Evolutionary conservation across 2,888 invertebrate species (phyloP), one percentile per base, ranked within the genome.

Genomic region (Melipona beecheii): DNA sequence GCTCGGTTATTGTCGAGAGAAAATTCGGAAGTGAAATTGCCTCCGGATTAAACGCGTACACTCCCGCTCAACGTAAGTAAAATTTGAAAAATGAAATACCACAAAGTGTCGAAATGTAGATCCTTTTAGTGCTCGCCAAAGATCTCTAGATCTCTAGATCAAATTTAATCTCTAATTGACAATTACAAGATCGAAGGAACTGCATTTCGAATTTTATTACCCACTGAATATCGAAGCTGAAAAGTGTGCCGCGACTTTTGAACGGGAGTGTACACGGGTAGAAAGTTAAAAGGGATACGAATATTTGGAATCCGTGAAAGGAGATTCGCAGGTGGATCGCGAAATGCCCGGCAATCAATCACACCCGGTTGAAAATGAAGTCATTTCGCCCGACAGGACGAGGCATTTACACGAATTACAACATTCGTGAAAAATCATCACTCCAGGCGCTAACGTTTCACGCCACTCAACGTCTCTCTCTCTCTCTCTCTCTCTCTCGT

Each of bases 371-470:
- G 31, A 60, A 62, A 60, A 62, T 27, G 27, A 73, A 73, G 62
- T 21, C 15, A 15, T 62, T 73, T 50, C 62, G 17, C 50, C 43
- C 60, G 27, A 11, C 17, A 31, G 9, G 43, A 15, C 31, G 50
- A 73, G 50, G 24, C 43, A 43, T 27, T 49, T 21, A 52, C 24
- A 9, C 52, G 19, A 64, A 64, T 73, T 52, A 13, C n/a, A 36
- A 19, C 64, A 50, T 73, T 52, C 27, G 27, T 19, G n/a, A n/a
- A 24, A n/a, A 54, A 65, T 65, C 62, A 73, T n/a, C 49, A 13
- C 5, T 13, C n/a, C 43, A 43, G 9, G 43, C 43, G 9, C 4
- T 6, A 17, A 74, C 36, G 24, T 52, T 36, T 74, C 64, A 52
- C 52, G 36, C 24, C 24, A 11, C 13, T 50, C 9, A 17, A 62